Percentiles rank a stretch among this genome's conserved stretches.
Conservation (phyloP, 2,888 invertebrate genomes). For the Tipula lateralis region DNA sequence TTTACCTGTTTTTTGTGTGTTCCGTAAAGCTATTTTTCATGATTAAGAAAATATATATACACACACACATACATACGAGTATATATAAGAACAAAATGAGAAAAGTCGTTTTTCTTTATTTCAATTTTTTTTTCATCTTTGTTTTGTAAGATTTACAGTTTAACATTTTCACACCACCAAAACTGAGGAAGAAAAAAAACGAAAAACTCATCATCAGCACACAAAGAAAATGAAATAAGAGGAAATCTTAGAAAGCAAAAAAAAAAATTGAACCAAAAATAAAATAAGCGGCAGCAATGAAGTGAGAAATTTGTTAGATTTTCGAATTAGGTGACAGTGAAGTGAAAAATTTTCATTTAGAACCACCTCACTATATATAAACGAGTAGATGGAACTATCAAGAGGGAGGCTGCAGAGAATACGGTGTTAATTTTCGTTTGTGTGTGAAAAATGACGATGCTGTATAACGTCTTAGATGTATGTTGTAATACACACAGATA, state of each 20-base stretch:
- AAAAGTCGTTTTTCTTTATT: constrained; percentile 19
- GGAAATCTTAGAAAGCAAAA: background rate
- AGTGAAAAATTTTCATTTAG: background rate
- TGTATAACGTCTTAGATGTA: too few species aligned
- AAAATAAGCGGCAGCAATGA: constrained; percentile 24
- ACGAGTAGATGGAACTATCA: background rate
- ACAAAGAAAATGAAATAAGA: background rate
- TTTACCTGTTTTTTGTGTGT: background rate
- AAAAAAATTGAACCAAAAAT: background rate
- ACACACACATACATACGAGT: too few species aligned
- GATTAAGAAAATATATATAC: background rate
- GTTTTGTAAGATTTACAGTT: constrained; percentile 11
- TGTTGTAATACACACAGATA: background rate
- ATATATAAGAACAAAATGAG: background rate
- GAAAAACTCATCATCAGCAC: background rate
- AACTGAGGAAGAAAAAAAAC: background rate
- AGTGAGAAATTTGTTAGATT: constrained; percentile 13
- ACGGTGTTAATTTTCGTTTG: background rate
- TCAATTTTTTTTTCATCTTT: background rate
- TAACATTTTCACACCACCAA: background rate
- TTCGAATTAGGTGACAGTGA: constrained; percentile 19
- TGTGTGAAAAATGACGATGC: background rate
- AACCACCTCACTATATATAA: background rate
- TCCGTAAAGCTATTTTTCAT: background rate
- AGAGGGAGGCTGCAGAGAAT: background rate